Percentiles rank a stretch among this genome's conserved stretches.
Evolutionary conservation across 1,140 invertebrate genomes (phyloP).

Genomic region (Drosophila novamexicana): DNA sequence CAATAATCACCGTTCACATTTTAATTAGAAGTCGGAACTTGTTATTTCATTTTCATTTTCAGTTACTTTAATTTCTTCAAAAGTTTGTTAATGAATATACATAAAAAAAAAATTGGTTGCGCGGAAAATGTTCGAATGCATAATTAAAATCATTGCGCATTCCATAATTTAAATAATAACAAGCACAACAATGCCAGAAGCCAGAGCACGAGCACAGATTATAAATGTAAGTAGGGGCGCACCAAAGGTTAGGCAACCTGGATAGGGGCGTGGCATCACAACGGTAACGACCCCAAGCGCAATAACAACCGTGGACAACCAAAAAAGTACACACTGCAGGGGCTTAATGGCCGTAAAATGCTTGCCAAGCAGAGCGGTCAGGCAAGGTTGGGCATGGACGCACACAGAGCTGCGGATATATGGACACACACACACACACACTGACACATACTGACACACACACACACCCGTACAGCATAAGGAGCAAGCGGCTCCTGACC

Average conservation of each 20-base stretch:
- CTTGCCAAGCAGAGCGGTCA: constrained; percentile 63
- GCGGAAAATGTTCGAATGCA: constrained; percentile 51
- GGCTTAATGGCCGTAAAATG: constrained; percentile 79
- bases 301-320: constrained; percentile 20
- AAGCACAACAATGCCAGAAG: constrained; percentile 55
- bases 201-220: constrained; percentile 49
- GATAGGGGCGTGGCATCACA: constrained; percentile 12
- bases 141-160: constrained; percentile 74
- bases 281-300: constrained; percentile 29
- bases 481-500: constrained; percentile 13
- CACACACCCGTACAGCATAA: neutral
- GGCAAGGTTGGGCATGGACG: constrained; percentile 56
- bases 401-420: constrained; percentile 13
- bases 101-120: constrained; percentile 10
- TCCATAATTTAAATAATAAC: constrained; percentile 75
- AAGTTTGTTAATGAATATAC: constrained; percentile 37
- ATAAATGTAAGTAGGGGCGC: constrained; percentile 60
- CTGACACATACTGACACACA: neutral
- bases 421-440: constrained; percentile 1
- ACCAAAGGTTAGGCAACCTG: constrained; percentile 32
- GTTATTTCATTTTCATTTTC: neutral
- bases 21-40: constrained; percentile 25
- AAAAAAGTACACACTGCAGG: constrained; percentile 57
- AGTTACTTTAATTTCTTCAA: constrained; percentile 33
- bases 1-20: constrained; percentile 33